Evolutionary conservation across 2,113 vertebrate genomes (phyloP), one percentile per base, ranked within the genome.

Genomic region (Austrofundulus limnaeus): DNA sequence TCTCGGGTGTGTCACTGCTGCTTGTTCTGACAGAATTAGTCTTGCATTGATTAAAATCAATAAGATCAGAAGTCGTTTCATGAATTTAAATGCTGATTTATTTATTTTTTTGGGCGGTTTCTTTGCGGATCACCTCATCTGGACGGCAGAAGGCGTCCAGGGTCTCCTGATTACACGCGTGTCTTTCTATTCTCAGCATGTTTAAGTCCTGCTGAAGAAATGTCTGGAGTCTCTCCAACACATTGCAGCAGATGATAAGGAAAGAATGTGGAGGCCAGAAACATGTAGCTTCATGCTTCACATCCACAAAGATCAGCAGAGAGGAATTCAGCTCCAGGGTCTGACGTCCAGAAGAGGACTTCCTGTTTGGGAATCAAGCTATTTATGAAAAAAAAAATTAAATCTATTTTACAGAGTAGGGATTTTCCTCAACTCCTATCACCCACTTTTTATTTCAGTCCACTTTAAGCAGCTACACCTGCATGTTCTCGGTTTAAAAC

Each of bases 251-350:
- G 53, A 46, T 11, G 79, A 82, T 85, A 82, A 80, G 63, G 66
- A 24, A 80, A 64, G 83, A 85, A 82, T 85, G 82, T 23, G 61
- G 52, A 65, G 61, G 64, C 57, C 54, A 48, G 57, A 52, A 59
- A 78, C 83, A 63, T 72, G 83, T 79, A 69, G 73, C 70, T 62
- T 85, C 83, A 72, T 23, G 83, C 77, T 80, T 55, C 28, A 61
- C 52, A 48, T 65, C 38, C 73, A 74, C 55, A 38, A 48, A 19
- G 31, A 82, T 63, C 62, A 63, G 11, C 39, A 39, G 19, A 51
- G 23, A 79, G 64, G 72, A 79, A 76, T 76, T 17, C 49, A 58
- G 51, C 75, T 45, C 0, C 1, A 19, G 45, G 53, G 28, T 34
- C 12, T 20, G 4, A 46, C 47, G 38, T 43, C 61, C 34, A 24